phyloP scores from a whole-genome alignment of 35 echinoderm and acorn worm genomes.

The Nesometra sesokonis region DNA sequence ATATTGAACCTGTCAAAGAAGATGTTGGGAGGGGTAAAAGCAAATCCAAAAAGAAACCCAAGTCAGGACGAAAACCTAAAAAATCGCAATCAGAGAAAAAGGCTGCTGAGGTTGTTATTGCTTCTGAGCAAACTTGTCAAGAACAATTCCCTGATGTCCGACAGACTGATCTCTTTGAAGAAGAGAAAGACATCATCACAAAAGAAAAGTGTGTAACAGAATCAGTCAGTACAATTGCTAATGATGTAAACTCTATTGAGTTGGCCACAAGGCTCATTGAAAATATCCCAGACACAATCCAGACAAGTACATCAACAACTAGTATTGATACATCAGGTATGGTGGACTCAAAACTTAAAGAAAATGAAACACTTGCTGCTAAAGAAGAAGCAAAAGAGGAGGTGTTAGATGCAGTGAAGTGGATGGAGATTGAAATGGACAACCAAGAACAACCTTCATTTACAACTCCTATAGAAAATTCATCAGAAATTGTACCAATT shows the following conservation, averaged over 20 bases:
- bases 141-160: neutral
- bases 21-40: neutral
- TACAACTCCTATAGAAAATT: neutral
- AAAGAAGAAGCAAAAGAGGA: neutral
- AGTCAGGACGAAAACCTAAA: neutral
- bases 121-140: neutral
- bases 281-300: neutral
- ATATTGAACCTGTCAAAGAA: neutral
- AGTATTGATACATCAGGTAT: neutral
- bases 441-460: neutral
- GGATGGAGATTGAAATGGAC: neutral
- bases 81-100: neutral
- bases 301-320: neutral
- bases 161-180: neutral
- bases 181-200: neutral
- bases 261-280: neutral
- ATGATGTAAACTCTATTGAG: neutral
- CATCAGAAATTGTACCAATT: neutral
- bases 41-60: neutral
- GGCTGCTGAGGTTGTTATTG: neutral
- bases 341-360: neutral
- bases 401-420: neutral
- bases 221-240: neutral
- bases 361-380: neutral
- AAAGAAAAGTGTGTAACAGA: neutral